These are phyloP conservation scores for Venustaconcha ellipsiformis DNA, from an alignment of 1,140 invertebrate species.

Conservation along the genomic window DNA sequence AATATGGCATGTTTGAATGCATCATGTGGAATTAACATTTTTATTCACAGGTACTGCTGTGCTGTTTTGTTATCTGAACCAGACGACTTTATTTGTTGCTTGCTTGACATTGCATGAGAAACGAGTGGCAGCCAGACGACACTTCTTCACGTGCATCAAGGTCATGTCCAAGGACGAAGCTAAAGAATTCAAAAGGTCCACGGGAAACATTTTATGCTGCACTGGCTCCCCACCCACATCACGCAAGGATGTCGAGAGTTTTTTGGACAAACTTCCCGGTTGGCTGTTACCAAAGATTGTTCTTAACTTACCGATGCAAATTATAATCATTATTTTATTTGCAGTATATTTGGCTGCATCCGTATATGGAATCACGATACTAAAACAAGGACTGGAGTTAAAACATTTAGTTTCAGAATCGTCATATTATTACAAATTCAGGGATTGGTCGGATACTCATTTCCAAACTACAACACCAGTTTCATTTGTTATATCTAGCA, in stretches of 20 bases:
- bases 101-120: conserved; percentile 92
- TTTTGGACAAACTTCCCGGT: conserved; percentile 34
- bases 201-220: conserved; percentile 34
- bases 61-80: conserved; percentile 93
- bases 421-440: conserved; percentile 55
- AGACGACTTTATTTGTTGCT: conserved; percentile 93
- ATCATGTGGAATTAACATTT: background rate
- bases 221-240: conserved; percentile 26
- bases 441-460: background rate
- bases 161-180: conserved; percentile 18
- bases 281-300: conserved; percentile 31
- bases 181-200: conserved; percentile 26
- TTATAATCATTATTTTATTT: conserved; percentile 83
- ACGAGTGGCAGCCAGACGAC: conserved; percentile 85
- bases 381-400: conserved; percentile 86
- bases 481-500: background rate
- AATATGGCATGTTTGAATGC: too few species aligned
- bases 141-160: conserved; percentile 79
- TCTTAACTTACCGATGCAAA: conserved; percentile 72
- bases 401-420: conserved; percentile 62
- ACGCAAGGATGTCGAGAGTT: conserved; percentile 35
- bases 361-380: conserved; percentile 85
- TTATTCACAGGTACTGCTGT: conserved; percentile 85
- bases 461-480: background rate
- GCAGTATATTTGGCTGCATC: conserved; percentile 85